Evolutionary conservation across 23 tunicate species (phyloP).

Genomic region (Trididemnum nubilum): DNA sequence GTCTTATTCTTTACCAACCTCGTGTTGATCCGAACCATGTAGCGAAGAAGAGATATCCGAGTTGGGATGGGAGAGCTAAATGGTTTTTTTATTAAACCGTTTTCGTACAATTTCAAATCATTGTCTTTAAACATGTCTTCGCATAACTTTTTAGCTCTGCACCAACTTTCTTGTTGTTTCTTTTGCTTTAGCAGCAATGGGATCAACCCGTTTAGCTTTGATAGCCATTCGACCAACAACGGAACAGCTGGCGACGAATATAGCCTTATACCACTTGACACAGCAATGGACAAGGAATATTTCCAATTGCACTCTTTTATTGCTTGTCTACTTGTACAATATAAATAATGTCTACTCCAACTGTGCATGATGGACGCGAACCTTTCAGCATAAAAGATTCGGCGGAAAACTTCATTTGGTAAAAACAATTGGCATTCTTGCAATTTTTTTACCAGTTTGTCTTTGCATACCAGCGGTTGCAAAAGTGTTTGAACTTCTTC

Average conservation of each 20-base stretch:
- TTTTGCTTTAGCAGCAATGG: background rate
- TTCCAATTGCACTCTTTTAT: too few species aligned
- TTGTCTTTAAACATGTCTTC: background rate
- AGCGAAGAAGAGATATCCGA: slow-evolving; percentile 13
- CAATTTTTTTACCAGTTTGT: background rate
- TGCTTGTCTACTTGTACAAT: too few species aligned
- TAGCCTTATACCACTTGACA: too few species aligned
- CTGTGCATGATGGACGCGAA: too few species aligned
- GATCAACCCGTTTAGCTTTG: background rate
- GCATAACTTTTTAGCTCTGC: background rate
- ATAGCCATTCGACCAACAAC: background rate
- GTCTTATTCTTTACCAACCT: background rate
- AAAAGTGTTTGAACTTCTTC: background rate
- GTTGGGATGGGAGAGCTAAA: background rate
- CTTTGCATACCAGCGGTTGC: background rate
- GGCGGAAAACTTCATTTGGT: background rate
- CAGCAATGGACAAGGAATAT: too few species aligned
- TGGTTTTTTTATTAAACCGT: slow-evolving; percentile 34
- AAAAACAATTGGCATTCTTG: slow-evolving; percentile 17
- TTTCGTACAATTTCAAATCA: background rate
- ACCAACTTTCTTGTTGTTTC: background rate
- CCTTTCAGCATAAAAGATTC: slow-evolving; percentile 19
- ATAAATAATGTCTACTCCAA: too few species aligned
- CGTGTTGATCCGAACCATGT: too few species aligned
- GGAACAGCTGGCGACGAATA: too few species aligned